These are phyloP conservation scores for Apodemia hepburni DNA, from an alignment of 2,888 invertebrate species.

Conservation along the genomic window DNA sequence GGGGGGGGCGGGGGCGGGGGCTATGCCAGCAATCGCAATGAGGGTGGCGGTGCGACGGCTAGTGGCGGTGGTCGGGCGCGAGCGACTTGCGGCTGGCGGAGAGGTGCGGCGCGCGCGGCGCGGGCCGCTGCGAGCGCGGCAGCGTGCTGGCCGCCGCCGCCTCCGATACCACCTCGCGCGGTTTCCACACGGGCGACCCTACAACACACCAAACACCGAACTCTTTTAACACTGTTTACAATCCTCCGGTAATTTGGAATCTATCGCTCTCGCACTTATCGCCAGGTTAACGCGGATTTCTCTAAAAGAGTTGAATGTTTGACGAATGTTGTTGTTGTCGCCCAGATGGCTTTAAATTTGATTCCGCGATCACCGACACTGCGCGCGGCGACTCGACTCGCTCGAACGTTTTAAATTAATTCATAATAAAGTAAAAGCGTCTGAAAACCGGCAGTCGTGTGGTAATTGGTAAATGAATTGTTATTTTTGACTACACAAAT, in stretches of 20 bases:
- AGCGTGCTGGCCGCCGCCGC: constrained; percentile 66
- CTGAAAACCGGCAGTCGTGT: not conserved
- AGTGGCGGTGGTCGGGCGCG: constrained; percentile 73
- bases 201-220: constrained; percentile 85
- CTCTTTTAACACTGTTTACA: constrained; percentile 59
- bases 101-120: constrained; percentile 67
- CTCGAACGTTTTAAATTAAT: constrained; percentile 27
- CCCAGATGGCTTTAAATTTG: constrained; percentile 22
- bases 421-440: constrained; percentile 1
- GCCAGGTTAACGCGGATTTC: constrained; percentile 56
- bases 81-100: constrained; percentile 78
- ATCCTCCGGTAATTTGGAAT: constrained; percentile 49
- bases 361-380: constrained; percentile 10
- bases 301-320: constrained; percentile 80
- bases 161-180: constrained; percentile 90
- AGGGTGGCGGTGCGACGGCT: constrained; percentile 35
- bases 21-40: constrained; percentile 20
- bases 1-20: not conserved
- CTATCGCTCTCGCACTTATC: constrained; percentile 48
- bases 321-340: constrained; percentile 70
- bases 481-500: not conserved
- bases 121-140: constrained; percentile 69
- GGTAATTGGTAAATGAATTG: not conserved
- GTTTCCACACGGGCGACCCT: constrained; percentile 99
- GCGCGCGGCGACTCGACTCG: constrained; percentile 17